Base-by-base conservation (phyloP, 2,888 invertebrate genomes). In the Apodemia hepburni region DNA sequence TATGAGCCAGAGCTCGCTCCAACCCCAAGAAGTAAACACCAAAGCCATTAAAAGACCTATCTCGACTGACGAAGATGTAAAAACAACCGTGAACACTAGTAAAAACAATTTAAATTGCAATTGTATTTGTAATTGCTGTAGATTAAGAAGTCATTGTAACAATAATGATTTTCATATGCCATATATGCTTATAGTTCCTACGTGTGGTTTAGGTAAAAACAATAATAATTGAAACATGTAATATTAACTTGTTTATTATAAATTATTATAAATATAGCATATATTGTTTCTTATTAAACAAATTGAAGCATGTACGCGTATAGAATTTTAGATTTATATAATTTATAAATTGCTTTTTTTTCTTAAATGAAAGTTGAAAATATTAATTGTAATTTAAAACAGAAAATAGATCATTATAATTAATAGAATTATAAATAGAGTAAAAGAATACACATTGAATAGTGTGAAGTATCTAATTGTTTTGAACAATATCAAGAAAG, bases 91-190 rank as follows among this genome's bases (percentile, higher is more conserved):
- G 4, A 54, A 54, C 4, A 54, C 22, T 11, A 54, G 4, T 3
- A 18, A 54, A 22, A 11, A 12, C 2, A 54, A 54, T 54, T 2
- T 5, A 11, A 54, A 54, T 22, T 54, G 51, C 27, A 54, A 54
- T 54, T 54, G 51, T 12, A 54, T 54, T 54, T 54, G 51, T 54
- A 54, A 54, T 54, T 54, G 54, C 27, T 38, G 38, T 38, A 38
- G 38, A 38, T 38, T 38, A 12, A 51, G 51, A 51, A 51, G 22
- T 6, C 27, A 27, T 18, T 54, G 27, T 54, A 27, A 54, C 11
- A 54, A 27, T 22, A 54, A 22, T 22, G 54, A 54, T 2, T 54
- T 54, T 54, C 54, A 54, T 54, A 27, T 54, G 27, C 54, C 54
- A 22, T 54, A 54, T 6, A 54, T 54, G 54, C 27, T 54, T 22